Evolutionary conservation across 2,797 vertebrate species (phyloP), one percentile per base, ranked within the genome.

Genomic region (Lycodopsis pacificus): DNA sequence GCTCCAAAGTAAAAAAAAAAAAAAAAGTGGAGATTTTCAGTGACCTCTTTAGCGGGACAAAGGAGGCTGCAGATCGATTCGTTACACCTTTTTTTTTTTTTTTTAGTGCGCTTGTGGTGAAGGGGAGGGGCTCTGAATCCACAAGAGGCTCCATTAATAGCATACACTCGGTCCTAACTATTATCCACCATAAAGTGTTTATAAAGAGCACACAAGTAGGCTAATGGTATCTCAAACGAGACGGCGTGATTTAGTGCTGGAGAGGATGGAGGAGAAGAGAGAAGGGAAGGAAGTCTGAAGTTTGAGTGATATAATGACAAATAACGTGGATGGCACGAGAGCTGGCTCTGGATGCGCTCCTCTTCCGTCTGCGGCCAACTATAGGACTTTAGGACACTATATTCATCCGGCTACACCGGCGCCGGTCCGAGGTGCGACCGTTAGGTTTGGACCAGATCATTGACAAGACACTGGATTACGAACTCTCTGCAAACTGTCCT

Each of bases 61-160:
- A 89, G 89, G 94, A 93, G 94, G 95, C 96, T 97, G 95, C 94
- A 91, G 96, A 96, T 96, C 97, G 96, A 97, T 97, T 97, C 95
- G 96, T 97, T 97, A 91, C 97, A 97, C 97, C 97, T 98, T 97
- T 96, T 51, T 51, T 51, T 51, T 51, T 51, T 49, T 49, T 56
- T 25, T 56, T 94, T 95, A 95, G 96, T 94, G 96, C 95, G 95
- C 95, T 94, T 93, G 93, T 96, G 94, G 95, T 90, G 96, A 97
- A 98, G 97, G 97, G 98, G 98, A 97, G 97, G 98, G 93, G 95
- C 97, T 95, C 96, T 66, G 86, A 80, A 91, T 92, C 90, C 91
- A 91, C 91, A 69, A 86, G 90, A 91, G 88, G 88, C 91, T 89
- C 86, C 91, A 91, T 83, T 90, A 90, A 91, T 79, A 91, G 87